Evolutionary conservation across 2,888 invertebrate genomes (phyloP).

Genomic region (Acleris laterana): DNA sequence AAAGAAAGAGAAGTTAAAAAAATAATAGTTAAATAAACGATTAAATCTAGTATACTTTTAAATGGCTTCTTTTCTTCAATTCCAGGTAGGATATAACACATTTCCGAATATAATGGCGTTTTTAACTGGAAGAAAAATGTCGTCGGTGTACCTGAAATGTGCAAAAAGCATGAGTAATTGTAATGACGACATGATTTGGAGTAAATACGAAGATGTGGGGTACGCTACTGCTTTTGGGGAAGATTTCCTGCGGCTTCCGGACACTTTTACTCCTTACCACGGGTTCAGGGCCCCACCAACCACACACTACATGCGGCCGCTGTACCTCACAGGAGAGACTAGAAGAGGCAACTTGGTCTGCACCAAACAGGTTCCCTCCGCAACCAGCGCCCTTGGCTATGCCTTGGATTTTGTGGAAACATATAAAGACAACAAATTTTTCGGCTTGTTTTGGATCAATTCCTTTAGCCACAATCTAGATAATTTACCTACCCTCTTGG

Average conservation of each 20-base stretch:
- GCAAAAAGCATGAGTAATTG: slow-evolving; percentile 81
- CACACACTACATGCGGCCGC: slow-evolving; percentile 91
- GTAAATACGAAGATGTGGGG: slow-evolving; percentile 86
- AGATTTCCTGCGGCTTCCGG: slow-evolving; percentile 86
- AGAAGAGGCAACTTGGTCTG: slow-evolving; percentile 67
- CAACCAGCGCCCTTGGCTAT: slow-evolving; percentile 87
- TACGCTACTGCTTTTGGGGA: slow-evolving; percentile 91
- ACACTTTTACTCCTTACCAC: slow-evolving; percentile 83
- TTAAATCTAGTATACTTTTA: background rate
- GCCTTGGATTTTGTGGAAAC: slow-evolving; percentile 85
- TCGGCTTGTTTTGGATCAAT: slow-evolving; percentile 91
- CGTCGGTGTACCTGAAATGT: slow-evolving; percentile 77
- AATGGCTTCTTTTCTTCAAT: slow-evolving; percentile 25
- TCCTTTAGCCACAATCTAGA: slow-evolving; percentile 88
- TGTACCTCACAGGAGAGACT: slow-evolving; percentile 86
- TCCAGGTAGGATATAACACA: slow-evolving; percentile 92
- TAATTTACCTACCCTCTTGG: slow-evolving; percentile 87
- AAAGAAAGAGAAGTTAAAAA: too few species aligned
- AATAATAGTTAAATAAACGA: too few species aligned
- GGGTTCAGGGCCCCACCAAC: slow-evolving; percentile 90
- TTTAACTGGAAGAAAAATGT: slow-evolving; percentile 87
- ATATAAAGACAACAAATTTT: slow-evolving; percentile 85
- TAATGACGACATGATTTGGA: slow-evolving; percentile 90
- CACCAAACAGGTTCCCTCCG: slow-evolving; percentile 78
- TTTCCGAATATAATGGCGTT: slow-evolving; percentile 94